Percentiles rank a stretch among this genome's conserved stretches.
Evolutionary conservation across 1,140 invertebrate genomes (phyloP).

Genomic region (Neotoxoptera formosana): DNA sequence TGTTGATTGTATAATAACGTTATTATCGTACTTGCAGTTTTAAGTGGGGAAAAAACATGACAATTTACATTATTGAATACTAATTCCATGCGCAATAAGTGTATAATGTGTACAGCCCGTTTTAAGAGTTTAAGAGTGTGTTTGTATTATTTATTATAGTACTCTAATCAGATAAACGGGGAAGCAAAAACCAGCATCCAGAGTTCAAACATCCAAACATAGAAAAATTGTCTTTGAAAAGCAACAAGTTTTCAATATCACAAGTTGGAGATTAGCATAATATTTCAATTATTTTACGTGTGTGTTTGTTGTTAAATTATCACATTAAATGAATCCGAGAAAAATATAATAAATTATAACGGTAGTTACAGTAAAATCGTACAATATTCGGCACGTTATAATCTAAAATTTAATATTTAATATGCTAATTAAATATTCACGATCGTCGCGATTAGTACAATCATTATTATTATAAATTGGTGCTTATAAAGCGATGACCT

Average conservation of each 20-base stretch:
- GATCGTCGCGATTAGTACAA: not conserved
- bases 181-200: not conserved
- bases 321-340: not conserved
- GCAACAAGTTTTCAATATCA: constrained; percentile 17
- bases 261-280: not conserved
- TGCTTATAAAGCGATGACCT: not conserved
- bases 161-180: constrained; percentile 15
- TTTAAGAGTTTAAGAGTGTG: constrained; percentile 13
- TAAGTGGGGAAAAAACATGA: not conserved
- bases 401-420: too few species aligned
- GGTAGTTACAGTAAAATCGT: not conserved
- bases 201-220: not conserved
- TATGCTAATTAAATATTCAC: constrained; percentile 1
- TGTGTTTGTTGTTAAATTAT: not conserved
- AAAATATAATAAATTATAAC: constrained; percentile 13
- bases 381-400: not conserved
- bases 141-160: constrained; percentile 34
- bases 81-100: not conserved
- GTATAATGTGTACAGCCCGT: not conserved
- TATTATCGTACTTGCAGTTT: constrained; percentile 6
- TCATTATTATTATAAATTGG: not conserved
- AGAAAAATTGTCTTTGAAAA: not conserved
- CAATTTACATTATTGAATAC: constrained; percentile 32
- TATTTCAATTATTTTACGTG: not conserved
- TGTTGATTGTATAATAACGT: constrained; percentile 5